Evolutionary conservation across 2,113 vertebrate genomes (phyloP).

Genomic region (Limnothrissa miodon): DNA sequence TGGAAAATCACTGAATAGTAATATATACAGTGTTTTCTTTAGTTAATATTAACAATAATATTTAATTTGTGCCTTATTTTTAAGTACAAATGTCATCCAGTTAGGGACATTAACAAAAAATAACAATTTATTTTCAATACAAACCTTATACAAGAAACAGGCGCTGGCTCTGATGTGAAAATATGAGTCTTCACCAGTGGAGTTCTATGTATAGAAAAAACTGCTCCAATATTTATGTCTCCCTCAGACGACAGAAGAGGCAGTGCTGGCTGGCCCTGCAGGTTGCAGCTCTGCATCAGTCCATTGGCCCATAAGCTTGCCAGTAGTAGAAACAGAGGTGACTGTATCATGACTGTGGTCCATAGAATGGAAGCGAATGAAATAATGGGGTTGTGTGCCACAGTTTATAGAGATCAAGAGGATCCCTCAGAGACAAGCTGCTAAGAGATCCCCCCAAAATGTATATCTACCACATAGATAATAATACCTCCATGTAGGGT

Average conservation of each 20-base stretch:
- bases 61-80: background rate
- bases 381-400: background rate
- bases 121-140: background rate
- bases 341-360: background rate
- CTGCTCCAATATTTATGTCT: conserved; percentile 36
- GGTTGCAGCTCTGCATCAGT: conserved; percentile 15
- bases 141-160: conserved; percentile 25
- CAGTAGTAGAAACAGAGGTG: conserved; percentile 5
- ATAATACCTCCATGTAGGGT: too few relatives aligned
- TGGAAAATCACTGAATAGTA: too few relatives aligned
- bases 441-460: background rate
- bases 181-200: conserved; percentile 22
- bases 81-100: background rate
- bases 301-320: background rate
- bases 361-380: background rate
- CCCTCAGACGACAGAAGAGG: conserved; percentile 23
- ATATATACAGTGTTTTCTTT: too few relatives aligned
- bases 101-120: background rate
- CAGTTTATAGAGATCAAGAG: background rate
- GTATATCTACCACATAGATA: too few relatives aligned
- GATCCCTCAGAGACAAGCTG: background rate
- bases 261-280: conserved; percentile 25
- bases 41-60: background rate
- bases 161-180: conserved; percentile 29
- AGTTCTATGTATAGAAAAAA: conserved; percentile 40